Conservation (phyloP, 2,888 invertebrate species). For the Panzeria rudis region DNA sequence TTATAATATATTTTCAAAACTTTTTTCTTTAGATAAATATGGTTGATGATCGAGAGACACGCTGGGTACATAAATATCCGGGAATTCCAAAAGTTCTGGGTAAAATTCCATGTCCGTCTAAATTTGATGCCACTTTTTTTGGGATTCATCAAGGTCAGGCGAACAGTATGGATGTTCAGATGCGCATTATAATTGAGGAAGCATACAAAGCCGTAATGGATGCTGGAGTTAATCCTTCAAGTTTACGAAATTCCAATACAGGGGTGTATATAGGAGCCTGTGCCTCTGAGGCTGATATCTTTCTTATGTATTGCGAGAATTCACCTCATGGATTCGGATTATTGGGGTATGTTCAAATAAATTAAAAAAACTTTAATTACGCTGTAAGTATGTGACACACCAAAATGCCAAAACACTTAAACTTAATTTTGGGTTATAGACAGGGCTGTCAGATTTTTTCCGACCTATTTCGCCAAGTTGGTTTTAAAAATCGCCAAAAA, state of each 20-base stretch:
- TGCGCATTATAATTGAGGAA: constrained; percentile 90
- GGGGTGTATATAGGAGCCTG: constrained; percentile 91
- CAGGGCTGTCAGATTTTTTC: too few relatives aligned
- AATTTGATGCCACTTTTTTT: constrained; percentile 91
- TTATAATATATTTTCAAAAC: neutral
- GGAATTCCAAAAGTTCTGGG: constrained; percentile 90
- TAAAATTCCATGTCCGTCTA: constrained; percentile 88
- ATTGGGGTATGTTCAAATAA: constrained; percentile 84
- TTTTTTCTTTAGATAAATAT: constrained; percentile 87
- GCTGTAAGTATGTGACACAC: too few relatives aligned
- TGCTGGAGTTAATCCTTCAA: constrained; percentile 88
- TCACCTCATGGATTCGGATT: constrained; percentile 84
- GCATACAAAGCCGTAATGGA: constrained; percentile 92
- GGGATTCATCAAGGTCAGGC: constrained; percentile 90
- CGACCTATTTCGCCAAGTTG: too few relatives aligned
- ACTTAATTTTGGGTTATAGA: too few relatives aligned
- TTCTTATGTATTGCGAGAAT: constrained; percentile 88
- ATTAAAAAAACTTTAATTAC: neutral
- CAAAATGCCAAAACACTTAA: too few relatives aligned
- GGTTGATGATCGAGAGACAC: constrained; percentile 90
- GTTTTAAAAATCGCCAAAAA: too few relatives aligned
- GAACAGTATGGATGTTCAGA: constrained; percentile 91
- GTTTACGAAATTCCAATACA: constrained; percentile 87
- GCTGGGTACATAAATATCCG: constrained; percentile 90
- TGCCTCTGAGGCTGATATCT: constrained; percentile 89